Evolutionary conservation across 2,113 vertebrate genomes (phyloP), one percentile per base, ranked within the genome.

Genomic region (Terrapene triunguis): DNA sequence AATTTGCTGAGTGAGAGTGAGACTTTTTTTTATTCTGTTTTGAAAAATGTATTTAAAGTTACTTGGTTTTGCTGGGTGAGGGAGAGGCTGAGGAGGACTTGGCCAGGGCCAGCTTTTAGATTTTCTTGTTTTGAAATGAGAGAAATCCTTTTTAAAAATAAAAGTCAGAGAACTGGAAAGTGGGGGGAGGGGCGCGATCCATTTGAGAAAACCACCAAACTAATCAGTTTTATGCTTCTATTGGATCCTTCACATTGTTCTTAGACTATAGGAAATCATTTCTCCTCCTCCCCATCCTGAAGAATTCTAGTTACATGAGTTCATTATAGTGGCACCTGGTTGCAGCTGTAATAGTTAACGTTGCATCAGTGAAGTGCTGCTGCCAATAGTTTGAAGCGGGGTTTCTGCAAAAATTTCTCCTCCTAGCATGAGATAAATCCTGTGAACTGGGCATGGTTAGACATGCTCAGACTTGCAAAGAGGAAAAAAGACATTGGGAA

Each of bases 351-450:
- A 94, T 76, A 59, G 42, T 54, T 65, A 80, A 42, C 11, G 7
- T 44, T 90, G 25, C 10, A 9, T 78, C 72, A 87, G 76, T 83
- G 44, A 81, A 44, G 87, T 87, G 7, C 6, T 21, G 12, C 79
- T 95, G 92, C 91, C 47, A 72, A 50, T 62, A 29, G 13, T 57
- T 38, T 7, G 89, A 93, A 87, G 80, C 84, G 35, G n/a, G 84
- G 72, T 27, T 94, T 82, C 3, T 65, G 5, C 19, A 80, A 50
- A 32, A 38, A 59, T 1, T 38, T 65, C 19, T 80, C 65, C 19
- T 48, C 0, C 8, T 9, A 83, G 44, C 16, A 81, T 90, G 27
- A 24, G 17, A 22, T 32, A 3, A 5, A 21, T 38, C n/a, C 0
- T 0, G 4, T 32, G 10, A 47, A 35, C 22, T 44, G 44, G n/a